Conservation (phyloP, 1,140 invertebrate genomes). For the Luehdorfia chinensis region DNA sequence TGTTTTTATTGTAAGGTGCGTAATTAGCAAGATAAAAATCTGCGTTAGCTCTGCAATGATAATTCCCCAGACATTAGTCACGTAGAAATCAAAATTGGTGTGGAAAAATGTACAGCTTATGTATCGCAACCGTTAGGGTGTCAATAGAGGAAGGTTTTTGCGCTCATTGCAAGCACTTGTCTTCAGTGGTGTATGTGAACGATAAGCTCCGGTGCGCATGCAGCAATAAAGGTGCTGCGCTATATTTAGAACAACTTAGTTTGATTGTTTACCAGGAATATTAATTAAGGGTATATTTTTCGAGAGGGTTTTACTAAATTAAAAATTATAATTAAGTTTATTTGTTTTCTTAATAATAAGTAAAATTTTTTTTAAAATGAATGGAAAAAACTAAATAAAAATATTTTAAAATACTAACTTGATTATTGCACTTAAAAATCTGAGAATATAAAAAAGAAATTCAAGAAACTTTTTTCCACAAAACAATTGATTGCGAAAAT, state of each 20-base stretch:
- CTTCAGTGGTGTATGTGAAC: conserved; percentile 54
- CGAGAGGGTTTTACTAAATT: too few relatives aligned
- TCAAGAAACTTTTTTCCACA: too few relatives aligned
- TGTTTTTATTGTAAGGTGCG: conserved; percentile 11
- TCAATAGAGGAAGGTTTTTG: conserved; percentile 57
- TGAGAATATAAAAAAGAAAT: too few relatives aligned
- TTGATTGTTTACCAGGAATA: conserved; percentile 36
- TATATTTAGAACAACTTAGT: conserved; percentile 61
- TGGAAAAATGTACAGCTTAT: conserved; percentile 40
- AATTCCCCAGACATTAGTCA: conserved; percentile 14
- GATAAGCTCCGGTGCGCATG: conserved; percentile 63
- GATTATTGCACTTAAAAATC: too few relatives aligned
- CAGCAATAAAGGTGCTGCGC: conserved; percentile 40
- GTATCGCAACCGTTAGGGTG: conserved; percentile 53
- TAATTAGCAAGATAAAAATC: conserved; percentile 13
- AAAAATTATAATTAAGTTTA: too few relatives aligned
- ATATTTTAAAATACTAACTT: too few relatives aligned
- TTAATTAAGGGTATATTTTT: too few relatives aligned
- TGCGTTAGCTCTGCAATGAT: conserved; percentile 3
- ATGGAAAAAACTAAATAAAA: too few relatives aligned
- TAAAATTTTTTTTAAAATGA: too few relatives aligned
- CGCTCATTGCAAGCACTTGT: conserved; percentile 39
- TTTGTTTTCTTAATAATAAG: too few relatives aligned
- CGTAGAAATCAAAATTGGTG: conserved; percentile 22
- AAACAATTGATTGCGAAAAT: too few relatives aligned